Percentiles rank a stretch among this genome's conserved stretches.
These are phyloP conservation scores for Seira musarum DNA, from an alignment of 2,888 invertebrate species.

Conservation along the genomic window DNA sequence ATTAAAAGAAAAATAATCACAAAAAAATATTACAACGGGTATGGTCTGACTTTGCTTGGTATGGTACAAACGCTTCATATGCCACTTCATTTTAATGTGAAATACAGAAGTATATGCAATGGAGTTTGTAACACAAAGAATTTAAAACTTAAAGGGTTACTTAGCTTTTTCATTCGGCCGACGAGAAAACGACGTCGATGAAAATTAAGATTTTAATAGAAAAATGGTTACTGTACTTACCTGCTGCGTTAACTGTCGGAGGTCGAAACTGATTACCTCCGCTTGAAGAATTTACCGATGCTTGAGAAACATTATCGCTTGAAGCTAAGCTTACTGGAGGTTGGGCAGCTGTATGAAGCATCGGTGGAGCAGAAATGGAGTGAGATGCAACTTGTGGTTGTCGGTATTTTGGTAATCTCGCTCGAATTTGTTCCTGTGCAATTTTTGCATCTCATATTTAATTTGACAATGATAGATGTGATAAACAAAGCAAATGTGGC, in stretches of 20 bases:
- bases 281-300: slow-evolving; percentile 71
- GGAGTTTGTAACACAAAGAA: slow-evolving; percentile 20
- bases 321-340: slow-evolving; percentile 35
- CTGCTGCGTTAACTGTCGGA: slow-evolving; percentile 79
- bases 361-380: slow-evolving; percentile 69
- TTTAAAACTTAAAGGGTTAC: slow-evolving; percentile 57
- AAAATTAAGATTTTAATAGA: slow-evolving; percentile 26
- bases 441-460: no score
- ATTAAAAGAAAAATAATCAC: no score
- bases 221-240: slow-evolving; percentile 73
- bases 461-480: no score
- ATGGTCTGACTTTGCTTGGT: no score
- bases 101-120: no score
- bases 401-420: slow-evolving; percentile 81
- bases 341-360: slow-evolving; percentile 69
- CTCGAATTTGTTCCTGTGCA: slow-evolving; percentile 83
- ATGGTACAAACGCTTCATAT: no score
- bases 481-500: background rate
- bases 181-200: slow-evolving; percentile 46
- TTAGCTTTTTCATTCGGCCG: slow-evolving; percentile 55
- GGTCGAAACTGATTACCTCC: slow-evolving; percentile 78
- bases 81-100: no score
- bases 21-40: no score
- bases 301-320: slow-evolving; percentile 18
- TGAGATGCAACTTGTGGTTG: slow-evolving; percentile 73